Percentiles rank a stretch among this genome's conserved stretches.
These are phyloP conservation scores for Stenolophus ochropezus DNA, from an alignment of 2,888 invertebrate genomes.

Conservation along the genomic window DNA sequence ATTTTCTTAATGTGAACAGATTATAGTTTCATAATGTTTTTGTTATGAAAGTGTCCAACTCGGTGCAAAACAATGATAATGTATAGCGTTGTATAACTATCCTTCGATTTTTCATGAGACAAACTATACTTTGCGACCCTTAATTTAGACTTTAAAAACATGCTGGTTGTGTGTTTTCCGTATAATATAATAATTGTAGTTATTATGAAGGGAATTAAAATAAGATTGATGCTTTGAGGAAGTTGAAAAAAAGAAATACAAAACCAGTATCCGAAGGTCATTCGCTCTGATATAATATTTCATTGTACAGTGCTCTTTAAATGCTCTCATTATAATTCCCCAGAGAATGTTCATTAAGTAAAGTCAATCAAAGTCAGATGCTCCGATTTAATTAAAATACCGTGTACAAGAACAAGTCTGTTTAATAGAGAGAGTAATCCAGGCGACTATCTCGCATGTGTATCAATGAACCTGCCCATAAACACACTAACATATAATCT, in stretches of 20 bases:
- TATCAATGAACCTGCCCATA: constrained; percentile 14
- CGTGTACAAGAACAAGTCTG: neutral
- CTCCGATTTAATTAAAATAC: constrained; percentile 33
- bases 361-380: neutral
- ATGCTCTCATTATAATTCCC: neutral
- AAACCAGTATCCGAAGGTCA: neutral
- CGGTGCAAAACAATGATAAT: no score
- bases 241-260: neutral
- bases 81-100: no score
- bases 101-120: no score
- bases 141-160: neutral
- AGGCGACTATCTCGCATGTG: neutral
- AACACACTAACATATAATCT: constrained; percentile 29
- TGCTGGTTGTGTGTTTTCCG: neutral
- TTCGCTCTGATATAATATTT: neutral
- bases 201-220: no score
- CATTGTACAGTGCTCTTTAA: neutral
- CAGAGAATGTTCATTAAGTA: neutral
- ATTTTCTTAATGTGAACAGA: no score
- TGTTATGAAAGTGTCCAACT: no score
- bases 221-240: no score
- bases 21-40: no score
- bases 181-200: no score
- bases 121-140: neutral
- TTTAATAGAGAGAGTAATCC: constrained; percentile 7